Evolutionary conservation across 2,888 invertebrate species (phyloP), one percentile per base, ranked within the genome.

Genomic region (Platycnemis pennipes): DNA sequence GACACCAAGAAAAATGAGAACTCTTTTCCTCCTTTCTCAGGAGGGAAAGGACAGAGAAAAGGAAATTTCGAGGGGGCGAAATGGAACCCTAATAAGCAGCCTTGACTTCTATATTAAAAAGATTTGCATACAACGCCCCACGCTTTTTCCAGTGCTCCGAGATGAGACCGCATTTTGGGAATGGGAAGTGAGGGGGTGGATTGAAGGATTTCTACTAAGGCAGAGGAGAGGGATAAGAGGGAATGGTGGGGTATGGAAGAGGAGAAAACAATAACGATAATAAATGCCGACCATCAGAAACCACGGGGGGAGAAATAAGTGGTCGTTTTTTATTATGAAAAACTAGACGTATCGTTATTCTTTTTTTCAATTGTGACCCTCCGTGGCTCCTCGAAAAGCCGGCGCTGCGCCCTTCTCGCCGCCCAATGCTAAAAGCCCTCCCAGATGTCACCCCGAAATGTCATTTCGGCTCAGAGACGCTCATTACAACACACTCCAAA

Each of bases 21-120:
- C 56, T 89, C 56, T 89, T 56, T n/a, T 13, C 37, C 37, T 37
- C 69, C 63, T 44, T 22, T 44, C n/a, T 63, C 69, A 69, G 31
- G 42, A n/a, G 44, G 26, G 13, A 26, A 63, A 53, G 53, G 13
- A 53, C 16, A 53, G 19, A 19, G 53, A 19, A 16, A 53, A 31
- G 5, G 88, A 88, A 42, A 53, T 89, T 42, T 22, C 56, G 89
- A 56, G 44, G 56, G 63, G 63, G 44, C 37, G 69, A 87, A 91
- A 91, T 91, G 77, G 77, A 77, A 63, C 63, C 91, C 91, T 91
- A 91, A 91, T 91, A 91, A 91, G 91, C 91, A 91, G 44, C 91
- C 91, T 91, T 91, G 91, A 91, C 91, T 91, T 63, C 91, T 91
- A 91, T 91, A 91, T 91, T 91, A 91, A 91, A 89, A 91, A 91